These are phyloP conservation scores for Eristalis intricaria DNA, from an alignment of 2,888 invertebrate species.

Conservation along the genomic window DNA sequence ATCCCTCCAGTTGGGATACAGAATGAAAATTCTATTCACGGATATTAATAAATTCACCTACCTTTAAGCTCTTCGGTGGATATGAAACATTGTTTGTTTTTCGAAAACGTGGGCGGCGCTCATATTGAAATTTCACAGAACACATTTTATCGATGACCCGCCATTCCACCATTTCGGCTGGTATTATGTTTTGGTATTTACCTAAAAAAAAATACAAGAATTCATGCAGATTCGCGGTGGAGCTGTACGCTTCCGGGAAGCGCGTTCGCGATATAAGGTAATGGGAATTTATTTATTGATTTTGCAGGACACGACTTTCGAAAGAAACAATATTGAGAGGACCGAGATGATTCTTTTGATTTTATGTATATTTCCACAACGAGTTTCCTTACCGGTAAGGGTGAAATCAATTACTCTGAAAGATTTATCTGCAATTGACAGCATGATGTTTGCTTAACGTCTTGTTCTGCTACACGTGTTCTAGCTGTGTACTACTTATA, in stretches of 20 bases:
- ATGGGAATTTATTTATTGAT: neutral
- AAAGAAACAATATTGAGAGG: too few relatives aligned
- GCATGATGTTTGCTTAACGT: too few relatives aligned
- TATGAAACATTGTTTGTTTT: slow-evolving; percentile 5
- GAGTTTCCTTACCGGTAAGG: too few relatives aligned
- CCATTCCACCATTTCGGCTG: neutral
- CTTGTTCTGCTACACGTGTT: too few relatives aligned
- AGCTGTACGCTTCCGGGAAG: neutral
- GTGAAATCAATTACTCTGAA: too few relatives aligned
- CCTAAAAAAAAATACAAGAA: neutral
- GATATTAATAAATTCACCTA: neutral
- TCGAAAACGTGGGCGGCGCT: neutral
- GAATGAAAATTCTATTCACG: neutral
- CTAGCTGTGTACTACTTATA: too few relatives aligned
- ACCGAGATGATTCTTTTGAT: too few relatives aligned
- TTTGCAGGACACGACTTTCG: neutral
- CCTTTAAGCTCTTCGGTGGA: neutral
- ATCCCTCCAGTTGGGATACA: neutral
- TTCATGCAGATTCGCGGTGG: neutral
- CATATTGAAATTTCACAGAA: slow-evolving; percentile 1
- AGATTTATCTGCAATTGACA: too few relatives aligned
- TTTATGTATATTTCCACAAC: too few relatives aligned
- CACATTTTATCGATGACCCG: neutral
- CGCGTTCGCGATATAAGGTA: neutral
- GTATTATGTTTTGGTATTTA: neutral